These are phyloP conservation scores for Drosophila azteca DNA, from an alignment of 1,140 invertebrate species.

Conservation along the genomic window DNA sequence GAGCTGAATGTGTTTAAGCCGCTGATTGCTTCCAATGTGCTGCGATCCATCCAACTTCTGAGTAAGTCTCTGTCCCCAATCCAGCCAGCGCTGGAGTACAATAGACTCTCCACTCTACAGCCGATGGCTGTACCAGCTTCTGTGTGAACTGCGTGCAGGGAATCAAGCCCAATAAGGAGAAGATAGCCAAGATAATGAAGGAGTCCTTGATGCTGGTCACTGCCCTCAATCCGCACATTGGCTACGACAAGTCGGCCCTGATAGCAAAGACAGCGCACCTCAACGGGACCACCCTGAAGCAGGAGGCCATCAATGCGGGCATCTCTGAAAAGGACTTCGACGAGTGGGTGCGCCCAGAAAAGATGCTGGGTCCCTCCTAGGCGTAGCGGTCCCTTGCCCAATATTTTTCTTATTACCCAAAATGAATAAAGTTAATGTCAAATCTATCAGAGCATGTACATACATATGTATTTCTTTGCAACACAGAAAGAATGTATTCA, in stretches of 20 bases:
- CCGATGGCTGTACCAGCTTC: slow-evolving; percentile 92
- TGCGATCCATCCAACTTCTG: slow-evolving; percentile 94
- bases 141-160: slow-evolving; percentile 96
- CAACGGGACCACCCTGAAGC: slow-evolving; percentile 95
- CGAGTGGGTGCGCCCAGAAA: slow-evolving; percentile 95
- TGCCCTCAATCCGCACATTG: slow-evolving; percentile 98
- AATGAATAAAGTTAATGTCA: slow-evolving; percentile 24
- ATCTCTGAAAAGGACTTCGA: slow-evolving; percentile 95
- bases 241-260: slow-evolving; percentile 97
- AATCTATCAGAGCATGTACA: not conserved
- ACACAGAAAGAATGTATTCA: too few species aligned
- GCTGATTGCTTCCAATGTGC: slow-evolving; percentile 96
- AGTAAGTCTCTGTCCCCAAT: slow-evolving; percentile 84
- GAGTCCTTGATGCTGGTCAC: slow-evolving; percentile 92
- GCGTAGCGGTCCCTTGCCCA: not conserved
- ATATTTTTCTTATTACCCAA: slow-evolving; percentile 1
- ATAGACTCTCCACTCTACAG: slow-evolving; percentile 56
- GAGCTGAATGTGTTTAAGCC: slow-evolving; percentile 99
- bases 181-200: slow-evolving; percentile 87
- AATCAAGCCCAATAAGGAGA: slow-evolving; percentile 92
- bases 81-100: not conserved
- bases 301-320: slow-evolving; percentile 94
- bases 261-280: slow-evolving; percentile 99
- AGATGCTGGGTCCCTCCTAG: slow-evolving; percentile 97
- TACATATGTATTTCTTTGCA: too few species aligned